Conservation (phyloP, 2,888 invertebrate genomes). For the Dichetophora obliterata region DNA sequence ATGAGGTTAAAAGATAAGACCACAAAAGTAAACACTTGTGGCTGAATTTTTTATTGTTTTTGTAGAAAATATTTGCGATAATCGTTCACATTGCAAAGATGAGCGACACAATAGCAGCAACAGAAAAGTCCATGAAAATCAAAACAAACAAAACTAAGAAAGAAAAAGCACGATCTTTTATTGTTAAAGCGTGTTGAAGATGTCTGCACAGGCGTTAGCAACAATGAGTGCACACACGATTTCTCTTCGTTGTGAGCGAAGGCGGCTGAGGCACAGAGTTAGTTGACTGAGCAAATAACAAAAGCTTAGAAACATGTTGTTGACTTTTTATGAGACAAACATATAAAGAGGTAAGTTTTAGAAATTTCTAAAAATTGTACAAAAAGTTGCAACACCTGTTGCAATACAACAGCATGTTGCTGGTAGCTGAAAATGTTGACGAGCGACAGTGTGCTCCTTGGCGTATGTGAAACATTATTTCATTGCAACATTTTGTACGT, state of each 20-base stretch:
- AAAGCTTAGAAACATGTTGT: not conserved
- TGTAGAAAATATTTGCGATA: not conserved
- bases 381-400: not conserved
- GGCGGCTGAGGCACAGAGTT: not conserved
- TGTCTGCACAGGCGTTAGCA: not conserved
- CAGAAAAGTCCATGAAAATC: not conserved
- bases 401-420: not conserved
- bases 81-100: not conserved
- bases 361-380: not conserved
- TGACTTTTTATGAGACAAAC: too few relatives aligned
- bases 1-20: too few relatives aligned
- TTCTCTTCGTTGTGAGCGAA: too few relatives aligned
- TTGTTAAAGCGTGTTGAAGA: not conserved
- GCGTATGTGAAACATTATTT: too few relatives aligned
- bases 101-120: not conserved
- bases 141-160: not conserved
- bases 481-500: not conserved
- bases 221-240: not conserved
- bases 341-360: too few relatives aligned
- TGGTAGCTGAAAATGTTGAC: not conserved
- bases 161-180: slow-evolving; percentile 4
- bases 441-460: too few relatives aligned
- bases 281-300: not conserved
- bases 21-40: too few relatives aligned
- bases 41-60: not conserved